phyloP scores from a whole-genome alignment of 2,113 vertebrate species.

The Morone saxatilis region DNA sequence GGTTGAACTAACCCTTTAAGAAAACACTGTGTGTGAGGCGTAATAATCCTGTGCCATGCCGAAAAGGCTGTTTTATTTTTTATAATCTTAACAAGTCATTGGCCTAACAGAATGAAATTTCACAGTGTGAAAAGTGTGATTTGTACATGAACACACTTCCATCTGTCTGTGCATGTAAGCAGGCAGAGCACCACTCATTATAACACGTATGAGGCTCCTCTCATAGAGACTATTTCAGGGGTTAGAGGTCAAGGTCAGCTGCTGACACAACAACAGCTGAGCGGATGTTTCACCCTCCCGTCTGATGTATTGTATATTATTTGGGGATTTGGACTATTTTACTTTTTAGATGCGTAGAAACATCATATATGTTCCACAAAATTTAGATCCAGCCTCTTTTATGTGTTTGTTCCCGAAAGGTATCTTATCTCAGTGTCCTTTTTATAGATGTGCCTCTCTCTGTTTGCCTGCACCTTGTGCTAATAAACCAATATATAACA shows the following conservation, averaged over 20 bases:
- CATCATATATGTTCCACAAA: slow-evolving; percentile 7
- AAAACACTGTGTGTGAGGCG: neutral
- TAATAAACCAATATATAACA: slow-evolving; percentile 75
- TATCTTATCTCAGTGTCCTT: slow-evolving; percentile 9
- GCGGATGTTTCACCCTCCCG: neutral
- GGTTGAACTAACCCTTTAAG: neutral
- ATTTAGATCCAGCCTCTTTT: neutral
- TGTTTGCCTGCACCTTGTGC: slow-evolving; percentile 60
- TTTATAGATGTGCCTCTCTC: slow-evolving; percentile 44
- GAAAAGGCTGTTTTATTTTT: neutral
- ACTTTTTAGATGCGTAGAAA: slow-evolving; percentile 1
- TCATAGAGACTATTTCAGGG: neutral
- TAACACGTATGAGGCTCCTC: too few species aligned
- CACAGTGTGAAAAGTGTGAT: neutral
- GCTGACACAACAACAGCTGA: neutral
- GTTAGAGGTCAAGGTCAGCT: slow-evolving; percentile 11
- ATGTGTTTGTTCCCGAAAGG: neutral
- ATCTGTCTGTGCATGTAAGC: slow-evolving; percentile 2
- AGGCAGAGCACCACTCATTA: neutral
- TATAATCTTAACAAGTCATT: neutral
- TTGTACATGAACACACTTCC: neutral
- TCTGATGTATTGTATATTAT: neutral
- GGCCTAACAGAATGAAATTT: neutral
- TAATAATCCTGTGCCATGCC: neutral
- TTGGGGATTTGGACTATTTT: neutral